Evolutionary conservation across 2,888 invertebrate genomes (phyloP), one percentile per base, ranked within the genome.

Genomic region (Maniola hyperantus): DNA sequence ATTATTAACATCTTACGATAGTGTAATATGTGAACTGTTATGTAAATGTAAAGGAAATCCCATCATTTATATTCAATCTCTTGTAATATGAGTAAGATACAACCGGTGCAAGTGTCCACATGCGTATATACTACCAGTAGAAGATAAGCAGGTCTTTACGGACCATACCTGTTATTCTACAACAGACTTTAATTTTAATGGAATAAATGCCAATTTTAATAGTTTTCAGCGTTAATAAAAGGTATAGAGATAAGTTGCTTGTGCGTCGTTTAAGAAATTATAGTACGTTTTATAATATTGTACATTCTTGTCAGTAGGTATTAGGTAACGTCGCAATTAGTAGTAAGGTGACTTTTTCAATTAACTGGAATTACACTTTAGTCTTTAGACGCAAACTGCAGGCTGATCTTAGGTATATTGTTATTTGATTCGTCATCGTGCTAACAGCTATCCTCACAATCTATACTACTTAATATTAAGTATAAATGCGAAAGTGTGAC

Each of bases 1-100:
- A 18, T 39, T 36, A 55, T n/a, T 61, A 48, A 48, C 36, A 13
- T 65, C 33, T 59, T 65, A 59, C 65, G 60, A 65, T 62, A 66
- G 33, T 57, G 54, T 39, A 53, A 65, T 59, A 53, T 44, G 48
- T 68, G 64, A 64, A 62, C 13, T 26, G 51, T 70, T 60, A 70
- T 67, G 65, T 64, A 70, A 70, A 66, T 64, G 60, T 64, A 66
- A 64, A 68, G 70, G 70, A 70, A 70, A 70, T 68, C 63, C 55
- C 46, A 64, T 66, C 61, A 42, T 67, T 61, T 67, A 62, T 65
- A 54, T 64, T 44, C 46, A 39, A 59, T 64, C 50, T 65, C 59
- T 63, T 53, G 70, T 68, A 70, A 70, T 53, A 66, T 13, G 60
- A 68, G 68, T 61, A 60, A 63, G 44, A 61, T 44, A 36, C 54